Evolutionary conservation across 1,140 invertebrate genomes (phyloP), one percentile per base, ranked within the genome.

Genomic region (Uloborus diversus): DNA sequence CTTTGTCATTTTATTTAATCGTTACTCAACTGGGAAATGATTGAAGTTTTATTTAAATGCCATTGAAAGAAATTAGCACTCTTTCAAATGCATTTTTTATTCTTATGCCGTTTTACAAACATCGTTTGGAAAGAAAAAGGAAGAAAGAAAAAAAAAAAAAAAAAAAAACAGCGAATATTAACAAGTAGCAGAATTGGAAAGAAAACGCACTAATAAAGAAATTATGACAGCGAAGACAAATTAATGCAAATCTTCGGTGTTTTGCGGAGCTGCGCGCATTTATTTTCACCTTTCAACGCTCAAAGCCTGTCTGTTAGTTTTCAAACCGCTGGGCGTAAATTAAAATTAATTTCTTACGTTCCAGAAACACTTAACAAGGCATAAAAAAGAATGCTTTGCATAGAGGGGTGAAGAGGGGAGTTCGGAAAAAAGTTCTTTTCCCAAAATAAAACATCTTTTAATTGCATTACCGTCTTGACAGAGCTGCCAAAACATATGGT

Each of bases 361-460:
- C 57, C 56, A 5, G 17, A 68, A 53, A 61, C 32, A 33, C 57
- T 61, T n/a, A 61, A 17, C 32, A 28, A 11, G 23, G 32, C 33
- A 35, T n/a, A 62, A 62, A 62, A 53, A 20, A n/a, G 49, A 53
- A 62, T 37, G 13, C 4, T 28, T 13, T 20, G 37, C 9, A 42
- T 9, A 11, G 30, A 9, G 37, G 33, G 37, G 35, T 11, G 28
- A 25, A 30, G n/a, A 25, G 28, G 17, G 49, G 5, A 28, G 20
- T 5, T n/a, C 3, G 42, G 23, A 53, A 65, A 42, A 66, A 66
- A 28, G 57, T 27, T 56, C 28, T 33, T 47, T 51, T n/a, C 37
- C 28, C 35, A 42, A 65, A 78, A 78, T 78, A 78, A 78, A 78
- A 66, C 73, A 66, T 66, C 47, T 66, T 78, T 66, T 78, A 78